Base-by-base conservation (phyloP, 1,140 invertebrate genomes). In the Prorops nasuta region DNA sequence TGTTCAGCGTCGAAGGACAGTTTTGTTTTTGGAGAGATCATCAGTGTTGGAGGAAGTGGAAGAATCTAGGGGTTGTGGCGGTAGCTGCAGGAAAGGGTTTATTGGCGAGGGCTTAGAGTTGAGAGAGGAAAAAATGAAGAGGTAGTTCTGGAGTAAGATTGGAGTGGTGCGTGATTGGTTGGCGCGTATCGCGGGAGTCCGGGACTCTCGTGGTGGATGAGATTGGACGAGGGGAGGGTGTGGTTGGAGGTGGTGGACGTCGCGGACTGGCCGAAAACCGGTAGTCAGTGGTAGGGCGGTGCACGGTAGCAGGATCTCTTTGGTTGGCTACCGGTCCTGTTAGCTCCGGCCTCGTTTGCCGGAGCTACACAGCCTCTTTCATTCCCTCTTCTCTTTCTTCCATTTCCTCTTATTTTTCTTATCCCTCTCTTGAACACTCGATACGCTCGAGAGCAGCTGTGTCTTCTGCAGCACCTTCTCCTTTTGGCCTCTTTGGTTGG, bases 211-310 rank as follows among this genome's bases (percentile, higher is more conserved):
- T 53, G 17, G 35, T n/a, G 44, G 15, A 16, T 16, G 17, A 14
- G 44, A 46, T 14, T 15, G 45, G 19, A 17, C 8, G 36, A 38
- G 9, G 19, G 12, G 18, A 40, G 20, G 18, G 38, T 20, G 8
- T n/a, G 38, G 21, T 0, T 7, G 38, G 19, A n/a, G 21, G 38
- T 20, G 20, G 21, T 17, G 21, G 38, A 40, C 3, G 18, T 20
- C 8, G 21, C 9, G 21, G 18, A 17, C 17, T 10, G 36, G 18
- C 14, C 21, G 28, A 43, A 40, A 74, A 76, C 70, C 72, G 63
- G 72, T 76, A 76, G 73, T 64, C 52, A 63, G 61, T 63, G 62
- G 45, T 61, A 74, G 71, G 72, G 70, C 72, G 76, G 69, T 64
- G 67, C 73, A 70, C 76, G 52, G 74, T 76, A 78, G 74, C 69